Percentiles rank a stretch among this genome's conserved stretches.
phyloP scores from a whole-genome alignment of 1,140 invertebrate genomes.

The Chymomyza costata region DNA sequence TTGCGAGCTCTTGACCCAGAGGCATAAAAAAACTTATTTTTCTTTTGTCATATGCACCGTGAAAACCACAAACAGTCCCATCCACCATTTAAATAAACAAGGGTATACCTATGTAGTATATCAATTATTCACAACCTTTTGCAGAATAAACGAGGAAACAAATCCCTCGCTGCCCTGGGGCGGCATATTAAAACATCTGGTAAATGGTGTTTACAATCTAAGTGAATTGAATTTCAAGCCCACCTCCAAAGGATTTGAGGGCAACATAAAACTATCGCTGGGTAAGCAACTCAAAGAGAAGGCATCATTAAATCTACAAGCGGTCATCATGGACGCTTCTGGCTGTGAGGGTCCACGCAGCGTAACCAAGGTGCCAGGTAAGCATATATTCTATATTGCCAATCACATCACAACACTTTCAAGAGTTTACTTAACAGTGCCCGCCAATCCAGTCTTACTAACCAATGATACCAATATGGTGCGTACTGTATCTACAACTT shows the following conservation, averaged over 20 bases:
- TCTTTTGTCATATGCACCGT: too few relatives aligned
- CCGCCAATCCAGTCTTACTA: conserved; percentile 32
- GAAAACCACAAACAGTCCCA: too few relatives aligned
- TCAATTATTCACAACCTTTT: neutral
- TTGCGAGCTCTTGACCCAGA: too few relatives aligned
- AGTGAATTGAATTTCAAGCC: conserved; percentile 42
- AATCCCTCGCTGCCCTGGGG: conserved; percentile 68
- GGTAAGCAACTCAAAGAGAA: conserved; percentile 54
- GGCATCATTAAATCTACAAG: conserved; percentile 57
- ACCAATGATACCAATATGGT: conserved; percentile 41
- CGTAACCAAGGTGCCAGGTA: conserved; percentile 50
- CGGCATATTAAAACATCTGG: conserved; percentile 44
- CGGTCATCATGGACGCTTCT: conserved; percentile 44
- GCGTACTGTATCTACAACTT: neutral
- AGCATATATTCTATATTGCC: neutral
- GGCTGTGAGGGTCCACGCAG: conserved; percentile 48
- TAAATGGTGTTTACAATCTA: conserved; percentile 41
- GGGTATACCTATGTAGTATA: too few relatives aligned
- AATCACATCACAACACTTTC: too few relatives aligned
- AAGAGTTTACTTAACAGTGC: conserved; percentile 28
- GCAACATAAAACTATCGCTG: conserved; percentile 30
- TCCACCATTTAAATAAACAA: too few relatives aligned
- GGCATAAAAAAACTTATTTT: neutral
- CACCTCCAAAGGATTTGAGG: conserved; percentile 42
- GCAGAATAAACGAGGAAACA: conserved; percentile 61